Conservation (phyloP, 2,113 vertebrate species). For the Aplodontia rufa region DNA sequence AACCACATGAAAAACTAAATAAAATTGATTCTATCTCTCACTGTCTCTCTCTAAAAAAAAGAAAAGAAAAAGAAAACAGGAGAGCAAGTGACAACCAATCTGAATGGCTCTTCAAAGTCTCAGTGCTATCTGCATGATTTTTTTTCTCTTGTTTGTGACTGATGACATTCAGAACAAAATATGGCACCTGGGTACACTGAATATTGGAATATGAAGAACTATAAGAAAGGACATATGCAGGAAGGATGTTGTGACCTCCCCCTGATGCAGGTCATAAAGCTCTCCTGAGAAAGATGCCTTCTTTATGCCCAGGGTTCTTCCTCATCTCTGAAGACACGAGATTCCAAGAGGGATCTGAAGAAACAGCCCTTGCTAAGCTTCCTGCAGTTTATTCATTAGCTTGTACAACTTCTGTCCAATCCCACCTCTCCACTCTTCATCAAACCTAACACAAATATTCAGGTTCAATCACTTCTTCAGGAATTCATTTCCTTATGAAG, state of each 20-base stretch:
- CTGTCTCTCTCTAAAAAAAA: too few species aligned
- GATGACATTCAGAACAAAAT: background rate
- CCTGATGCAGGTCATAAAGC: background rate
- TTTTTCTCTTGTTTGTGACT: background rate
- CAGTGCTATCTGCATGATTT: background rate
- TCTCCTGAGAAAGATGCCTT: background rate
- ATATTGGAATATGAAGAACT: background rate
- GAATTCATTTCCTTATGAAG: background rate
- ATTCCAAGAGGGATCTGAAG: too few species aligned
- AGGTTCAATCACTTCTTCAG: background rate
- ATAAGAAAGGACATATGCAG: background rate
- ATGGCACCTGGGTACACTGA: background rate
- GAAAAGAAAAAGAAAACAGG: background rate
- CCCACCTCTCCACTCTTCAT: background rate
- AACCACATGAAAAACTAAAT: too few species aligned
- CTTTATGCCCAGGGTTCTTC: background rate
- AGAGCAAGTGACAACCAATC: background rate
- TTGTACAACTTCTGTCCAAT: background rate
- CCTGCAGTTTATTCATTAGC: background rate
- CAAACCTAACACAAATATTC: background rate
- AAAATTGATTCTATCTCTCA: too few species aligned
- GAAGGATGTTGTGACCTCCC: background rate
- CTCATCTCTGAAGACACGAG: background rate
- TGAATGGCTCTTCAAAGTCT: background rate
- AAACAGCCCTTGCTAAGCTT: background rate